A percentile compares a stretch with the other conserved stretches of the same genome.
Conservation (phyloP, 2,888 invertebrate species). For the Philereme transversata region DNA sequence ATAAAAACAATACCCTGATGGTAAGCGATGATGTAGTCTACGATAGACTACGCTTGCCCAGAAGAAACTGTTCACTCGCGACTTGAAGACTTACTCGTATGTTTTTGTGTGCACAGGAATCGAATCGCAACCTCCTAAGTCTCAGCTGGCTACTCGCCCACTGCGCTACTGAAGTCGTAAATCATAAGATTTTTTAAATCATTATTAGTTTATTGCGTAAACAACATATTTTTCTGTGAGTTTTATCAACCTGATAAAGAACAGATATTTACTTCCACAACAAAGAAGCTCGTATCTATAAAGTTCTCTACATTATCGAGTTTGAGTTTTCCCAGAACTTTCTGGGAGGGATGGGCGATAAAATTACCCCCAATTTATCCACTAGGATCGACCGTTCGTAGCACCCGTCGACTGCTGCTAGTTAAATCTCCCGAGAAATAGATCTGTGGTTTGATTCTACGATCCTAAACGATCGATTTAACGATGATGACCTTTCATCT, state of each 20-base stretch:
- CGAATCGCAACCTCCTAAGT: no score
- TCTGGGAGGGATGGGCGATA: conserved; percentile 60
- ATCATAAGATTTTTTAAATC: no score
- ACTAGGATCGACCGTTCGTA: conserved; percentile 59
- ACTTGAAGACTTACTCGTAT: no score
- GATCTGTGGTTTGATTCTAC: conserved; percentile 29
- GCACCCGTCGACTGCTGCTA: conserved; percentile 62
- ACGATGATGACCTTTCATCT: not conserved
- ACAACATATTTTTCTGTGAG: no score
- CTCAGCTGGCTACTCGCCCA: no score
- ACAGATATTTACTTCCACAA: conserved; percentile 29
- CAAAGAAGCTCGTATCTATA: conserved; percentile 35
- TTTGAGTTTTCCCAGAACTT: conserved; percentile 51
- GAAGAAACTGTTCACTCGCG: no score
- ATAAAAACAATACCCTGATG: no score
- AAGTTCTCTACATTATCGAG: conserved; percentile 46
- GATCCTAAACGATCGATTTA: conserved; percentile 13
- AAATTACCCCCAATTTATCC: conserved; percentile 71
- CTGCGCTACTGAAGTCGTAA: no score
- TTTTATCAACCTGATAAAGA: conserved; percentile 1
- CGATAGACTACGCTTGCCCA: no score
- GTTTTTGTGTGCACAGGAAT: no score
- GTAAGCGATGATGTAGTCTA: no score
- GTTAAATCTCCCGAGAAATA: conserved; percentile 40
- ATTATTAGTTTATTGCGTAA: no score